These are phyloP conservation scores for Argya squamiceps DNA, from an alignment of 2,797 vertebrate genomes.

Conservation along the genomic window DNA sequence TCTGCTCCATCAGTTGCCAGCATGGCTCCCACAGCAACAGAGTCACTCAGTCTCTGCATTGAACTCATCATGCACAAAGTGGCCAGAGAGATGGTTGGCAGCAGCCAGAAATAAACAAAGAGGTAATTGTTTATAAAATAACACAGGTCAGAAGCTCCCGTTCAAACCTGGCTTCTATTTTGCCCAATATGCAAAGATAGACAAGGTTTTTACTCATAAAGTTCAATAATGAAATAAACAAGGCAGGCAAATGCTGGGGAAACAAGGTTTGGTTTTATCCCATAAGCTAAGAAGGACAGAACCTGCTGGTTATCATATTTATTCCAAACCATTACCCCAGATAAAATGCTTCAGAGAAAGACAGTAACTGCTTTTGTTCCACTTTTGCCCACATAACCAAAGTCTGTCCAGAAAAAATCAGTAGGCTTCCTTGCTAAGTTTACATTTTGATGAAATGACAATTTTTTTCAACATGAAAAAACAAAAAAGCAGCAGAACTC, in stretches of 20 bases:
- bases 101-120: not conserved
- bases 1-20: not conserved
- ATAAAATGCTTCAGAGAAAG: not conserved
- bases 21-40: not conserved
- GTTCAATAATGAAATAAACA: not conserved
- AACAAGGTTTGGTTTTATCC: not conserved
- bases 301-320: not conserved
- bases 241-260: not conserved
- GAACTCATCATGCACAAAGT: not conserved
- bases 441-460: not conserved
- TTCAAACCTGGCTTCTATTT: not conserved
- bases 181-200: not conserved
- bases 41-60: not conserved
- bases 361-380: not conserved
- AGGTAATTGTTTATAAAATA: not conserved
- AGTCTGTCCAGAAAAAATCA: not conserved
- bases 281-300: not conserved
- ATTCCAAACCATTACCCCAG: not conserved
- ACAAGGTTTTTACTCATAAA: not conserved
- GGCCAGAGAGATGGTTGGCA: not conserved
- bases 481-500: not conserved
- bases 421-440: not conserved
- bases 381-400: not conserved
- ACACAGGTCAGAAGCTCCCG: not conserved
- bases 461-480: not conserved